Percentiles rank a stretch among this genome's conserved stretches.
phyloP scores from a whole-genome alignment of 2,797 vertebrate genomes.

The Lacerta agilis region DNA sequence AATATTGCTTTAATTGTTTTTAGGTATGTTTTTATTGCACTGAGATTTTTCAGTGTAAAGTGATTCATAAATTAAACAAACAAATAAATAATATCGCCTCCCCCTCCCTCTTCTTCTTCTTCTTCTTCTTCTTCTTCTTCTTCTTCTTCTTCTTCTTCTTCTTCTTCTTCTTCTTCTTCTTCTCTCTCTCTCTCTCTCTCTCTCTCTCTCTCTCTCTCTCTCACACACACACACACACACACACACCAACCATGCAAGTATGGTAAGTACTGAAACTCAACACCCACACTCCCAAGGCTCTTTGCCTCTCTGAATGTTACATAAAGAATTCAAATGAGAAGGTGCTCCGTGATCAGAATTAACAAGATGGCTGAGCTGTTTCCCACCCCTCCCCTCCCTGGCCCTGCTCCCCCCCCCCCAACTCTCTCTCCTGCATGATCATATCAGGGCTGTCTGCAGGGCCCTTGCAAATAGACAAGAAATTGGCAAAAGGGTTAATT shows the following conservation, averaged over 20 bases:
- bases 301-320: background rate
- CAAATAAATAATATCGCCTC: too few species aligned
- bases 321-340: constrained; percentile 11
- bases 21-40: too few species aligned
- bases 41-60: too few species aligned
- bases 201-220: background rate
- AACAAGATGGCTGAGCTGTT: background rate
- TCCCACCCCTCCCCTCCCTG: background rate
- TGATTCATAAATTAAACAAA: too few species aligned
- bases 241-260: background rate
- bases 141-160: too few species aligned
- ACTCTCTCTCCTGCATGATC: constrained; percentile 6
- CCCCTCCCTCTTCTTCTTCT: too few species aligned
- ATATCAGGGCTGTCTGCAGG: background rate
- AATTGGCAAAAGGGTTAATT: constrained; percentile 23
- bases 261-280: background rate
- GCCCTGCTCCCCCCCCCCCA: background rate
- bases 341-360: background rate
- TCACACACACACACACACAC: background rate
- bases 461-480: too few species aligned
- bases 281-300: background rate
- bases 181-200: background rate
- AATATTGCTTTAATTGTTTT: too few species aligned
- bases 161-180: too few species aligned
- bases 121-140: too few species aligned